Conservation (phyloP, 1,140 invertebrate genomes). For the Belonocnema kinseyi region DNA sequence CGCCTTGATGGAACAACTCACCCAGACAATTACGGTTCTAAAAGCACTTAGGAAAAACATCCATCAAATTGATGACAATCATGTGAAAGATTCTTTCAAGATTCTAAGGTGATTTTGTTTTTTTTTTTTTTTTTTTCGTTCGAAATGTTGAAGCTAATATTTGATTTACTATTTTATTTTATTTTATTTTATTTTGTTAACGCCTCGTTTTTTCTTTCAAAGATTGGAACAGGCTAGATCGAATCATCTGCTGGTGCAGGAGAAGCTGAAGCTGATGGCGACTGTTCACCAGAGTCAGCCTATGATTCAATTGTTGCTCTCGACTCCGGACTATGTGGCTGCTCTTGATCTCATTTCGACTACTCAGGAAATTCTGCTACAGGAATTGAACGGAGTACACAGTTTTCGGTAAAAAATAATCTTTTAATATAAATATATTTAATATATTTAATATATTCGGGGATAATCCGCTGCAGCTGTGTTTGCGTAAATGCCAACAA, state of each 20-base stretch:
- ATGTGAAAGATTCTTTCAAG: conserved; percentile 88
- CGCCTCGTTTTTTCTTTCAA: too few species aligned
- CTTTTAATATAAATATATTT: conserved; percentile 31
- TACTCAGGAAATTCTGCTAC: conserved; percentile 94
- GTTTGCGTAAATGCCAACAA: too few species aligned
- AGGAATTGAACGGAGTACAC: conserved; percentile 92
- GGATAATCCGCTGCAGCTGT: too few species aligned
- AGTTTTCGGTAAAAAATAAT: conserved; percentile 83
- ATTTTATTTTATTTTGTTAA: too few species aligned
- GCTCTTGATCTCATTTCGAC: conserved; percentile 97
- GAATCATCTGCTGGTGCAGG: conserved; percentile 80
- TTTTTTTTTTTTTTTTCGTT: too few species aligned
- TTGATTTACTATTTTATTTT: background rate
- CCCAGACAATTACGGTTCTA: conserved; percentile 87
- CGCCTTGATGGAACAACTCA: conserved; percentile 92
- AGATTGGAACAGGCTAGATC: conserved; percentile 78
- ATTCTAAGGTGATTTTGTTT: conserved; percentile 81
- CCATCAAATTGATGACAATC: conserved; percentile 83
- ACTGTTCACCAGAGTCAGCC: conserved; percentile 98
- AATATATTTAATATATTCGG: too few species aligned
- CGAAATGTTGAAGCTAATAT: background rate
- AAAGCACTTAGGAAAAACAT: conserved; percentile 83
- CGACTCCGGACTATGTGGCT: conserved; percentile 97
- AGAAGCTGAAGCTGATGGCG: conserved; percentile 93
- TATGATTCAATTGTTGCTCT: conserved; percentile 95